These are phyloP conservation scores for Ophioninae sp. DNA, from an alignment of 2,888 invertebrate species.

Conservation along the genomic window DNA sequence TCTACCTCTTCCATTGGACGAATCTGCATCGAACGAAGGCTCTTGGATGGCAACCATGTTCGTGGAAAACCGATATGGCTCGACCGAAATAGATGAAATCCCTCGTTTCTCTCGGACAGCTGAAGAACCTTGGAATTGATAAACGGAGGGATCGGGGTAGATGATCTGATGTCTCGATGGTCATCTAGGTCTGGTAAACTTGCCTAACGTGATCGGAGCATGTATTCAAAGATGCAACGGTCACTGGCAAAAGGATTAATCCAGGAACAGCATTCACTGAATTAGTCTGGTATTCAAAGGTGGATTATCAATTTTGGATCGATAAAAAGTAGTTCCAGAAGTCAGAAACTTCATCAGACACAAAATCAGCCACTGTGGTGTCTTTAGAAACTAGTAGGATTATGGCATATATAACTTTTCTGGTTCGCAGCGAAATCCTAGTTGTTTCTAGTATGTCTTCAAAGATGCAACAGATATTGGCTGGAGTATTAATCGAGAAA, in stretches of 20 bases:
- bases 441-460: background rate
- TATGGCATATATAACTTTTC: no score
- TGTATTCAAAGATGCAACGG: constrained; percentile 2
- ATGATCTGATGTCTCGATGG: constrained; percentile 5
- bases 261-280: background rate
- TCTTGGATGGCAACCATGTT: constrained; percentile 11
- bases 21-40: constrained; percentile 38
- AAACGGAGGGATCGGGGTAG: constrained; percentile 4
- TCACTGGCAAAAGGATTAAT: background rate
- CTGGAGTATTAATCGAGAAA: background rate
- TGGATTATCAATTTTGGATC: no score
- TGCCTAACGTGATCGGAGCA: background rate
- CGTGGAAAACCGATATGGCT: constrained; percentile 19
- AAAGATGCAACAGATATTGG: constrained; percentile 6
- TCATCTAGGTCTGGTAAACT: background rate
- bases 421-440: no score
- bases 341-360: no score
- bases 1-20: constrained; percentile 29
- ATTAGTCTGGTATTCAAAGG: background rate
- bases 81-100: constrained; percentile 19
- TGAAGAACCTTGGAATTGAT: constrained; percentile 1
- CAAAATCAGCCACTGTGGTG: no score
- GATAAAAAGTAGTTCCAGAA: no score
- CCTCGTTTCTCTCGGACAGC: constrained; percentile 10
- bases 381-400: no score